Percentiles rank a stretch among this genome's conserved stretches.
Conservation (phyloP, 2,797 vertebrate genomes). For the Dicrostonyx torquatus region DNA sequence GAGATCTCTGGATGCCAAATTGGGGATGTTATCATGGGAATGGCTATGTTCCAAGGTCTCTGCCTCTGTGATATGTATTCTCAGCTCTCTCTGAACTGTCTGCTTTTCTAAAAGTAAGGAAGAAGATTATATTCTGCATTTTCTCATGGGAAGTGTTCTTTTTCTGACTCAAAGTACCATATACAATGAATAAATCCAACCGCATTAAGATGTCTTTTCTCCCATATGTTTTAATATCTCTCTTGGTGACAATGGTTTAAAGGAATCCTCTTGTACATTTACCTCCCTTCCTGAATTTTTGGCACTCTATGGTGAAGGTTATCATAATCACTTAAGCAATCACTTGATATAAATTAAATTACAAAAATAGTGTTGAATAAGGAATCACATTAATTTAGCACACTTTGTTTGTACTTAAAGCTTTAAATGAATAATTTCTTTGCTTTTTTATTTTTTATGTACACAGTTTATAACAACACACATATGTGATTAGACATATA, state of each 20-base stretch:
- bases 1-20: constrained; percentile 50
- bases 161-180: constrained; percentile 18
- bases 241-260: background rate
- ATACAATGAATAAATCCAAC: constrained; percentile 55
- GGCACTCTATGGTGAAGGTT: background rate
- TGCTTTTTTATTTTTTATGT: background rate
- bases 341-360: background rate
- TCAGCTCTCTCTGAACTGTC: constrained; percentile 10
- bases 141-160: constrained; percentile 66
- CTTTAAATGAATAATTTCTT: background rate
- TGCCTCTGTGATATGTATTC: background rate
- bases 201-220: background rate
- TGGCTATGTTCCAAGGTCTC: constrained; percentile 62
- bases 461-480: background rate
- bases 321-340: background rate
- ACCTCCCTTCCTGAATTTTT: background rate
- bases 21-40: constrained; percentile 63
- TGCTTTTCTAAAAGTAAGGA: constrained; percentile 1
- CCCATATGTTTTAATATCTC: constrained; percentile 21
- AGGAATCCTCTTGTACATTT: constrained; percentile 3
- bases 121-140: background rate
- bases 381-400: background rate
- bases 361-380: background rate
- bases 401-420: background rate
- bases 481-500: background rate